Evolutionary conservation across 2,888 invertebrate genomes (phyloP).

Genomic region (Parthenolecanium corni): DNA sequence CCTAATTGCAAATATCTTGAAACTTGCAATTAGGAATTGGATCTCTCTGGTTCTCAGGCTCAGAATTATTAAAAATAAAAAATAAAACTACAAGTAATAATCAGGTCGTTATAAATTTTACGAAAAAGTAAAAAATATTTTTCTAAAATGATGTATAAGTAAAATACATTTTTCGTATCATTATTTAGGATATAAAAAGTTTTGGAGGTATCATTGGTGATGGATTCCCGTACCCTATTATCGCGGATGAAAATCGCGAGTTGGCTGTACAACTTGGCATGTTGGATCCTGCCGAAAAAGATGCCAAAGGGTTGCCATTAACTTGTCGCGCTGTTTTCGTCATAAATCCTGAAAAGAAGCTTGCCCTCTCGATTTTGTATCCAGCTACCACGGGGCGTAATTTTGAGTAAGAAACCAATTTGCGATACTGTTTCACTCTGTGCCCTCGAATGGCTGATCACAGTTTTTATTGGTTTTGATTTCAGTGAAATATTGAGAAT

Average conservation of each 20-base stretch:
- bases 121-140: too few species aligned
- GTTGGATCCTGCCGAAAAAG: slow-evolving; percentile 62
- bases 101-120: too few species aligned
- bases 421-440: too few species aligned
- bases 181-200: slow-evolving; percentile 50
- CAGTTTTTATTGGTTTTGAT: slow-evolving; percentile 31
- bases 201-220: slow-evolving; percentile 57
- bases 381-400: slow-evolving; percentile 77
- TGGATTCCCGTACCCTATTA: slow-evolving; percentile 68
- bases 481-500: slow-evolving; percentile 70
- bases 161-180: slow-evolving; percentile 3
- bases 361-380: slow-evolving; percentile 70
- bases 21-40: too few species aligned
- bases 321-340: slow-evolving; percentile 68
- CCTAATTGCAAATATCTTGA: too few species aligned
- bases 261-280: slow-evolving; percentile 64
- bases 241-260: slow-evolving; percentile 60
- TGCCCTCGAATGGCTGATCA: background rate
- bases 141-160: too few species aligned
- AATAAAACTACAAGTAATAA: too few species aligned
- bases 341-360: slow-evolving; percentile 64
- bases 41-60: too few species aligned
- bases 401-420: slow-evolving; percentile 55
- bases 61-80: too few species aligned
- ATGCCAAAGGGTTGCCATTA: slow-evolving; percentile 51